phyloP scores from a whole-genome alignment of 92 coral and sea anemone genomes.

The Bergia puertoricense region DNA sequence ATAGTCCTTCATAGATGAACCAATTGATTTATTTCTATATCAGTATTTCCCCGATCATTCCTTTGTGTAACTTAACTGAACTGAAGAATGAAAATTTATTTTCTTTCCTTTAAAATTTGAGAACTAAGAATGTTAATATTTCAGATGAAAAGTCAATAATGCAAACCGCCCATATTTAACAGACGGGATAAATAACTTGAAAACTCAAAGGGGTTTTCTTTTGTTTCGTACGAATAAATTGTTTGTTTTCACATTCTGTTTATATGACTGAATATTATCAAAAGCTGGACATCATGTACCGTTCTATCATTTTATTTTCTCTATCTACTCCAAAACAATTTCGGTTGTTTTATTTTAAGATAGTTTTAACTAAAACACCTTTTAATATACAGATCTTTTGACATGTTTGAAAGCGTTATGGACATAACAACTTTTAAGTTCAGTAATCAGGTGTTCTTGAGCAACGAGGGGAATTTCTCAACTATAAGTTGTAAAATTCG shows the following conservation, averaged over 20 bases:
- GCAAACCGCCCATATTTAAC: neutral
- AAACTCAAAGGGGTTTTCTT: neutral
- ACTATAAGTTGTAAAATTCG: neutral
- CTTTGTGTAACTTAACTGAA: too few species aligned
- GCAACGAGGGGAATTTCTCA: neutral
- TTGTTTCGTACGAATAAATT: neutral
- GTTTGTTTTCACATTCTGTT: slow-evolving; percentile 12
- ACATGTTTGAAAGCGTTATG: neutral
- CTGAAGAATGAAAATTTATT: too few species aligned
- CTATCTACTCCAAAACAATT: neutral
- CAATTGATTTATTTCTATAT: too few species aligned
- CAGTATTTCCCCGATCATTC: too few species aligned
- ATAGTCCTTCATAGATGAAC: neutral
- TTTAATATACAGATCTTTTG: neutral
- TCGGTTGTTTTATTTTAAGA: neutral
- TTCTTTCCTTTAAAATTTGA: neutral
- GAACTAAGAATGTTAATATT: too few species aligned
- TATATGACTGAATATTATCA: neutral
- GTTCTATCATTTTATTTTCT: neutral
- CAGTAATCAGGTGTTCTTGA: neutral
- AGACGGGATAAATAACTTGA: neutral
- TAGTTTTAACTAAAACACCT: neutral
- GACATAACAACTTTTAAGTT: neutral
- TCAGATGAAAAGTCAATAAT: neutral
- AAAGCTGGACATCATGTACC: neutral